Evolutionary conservation across 2,888 invertebrate species (phyloP).

Genomic region (Rugalucina vietnamica): DNA sequence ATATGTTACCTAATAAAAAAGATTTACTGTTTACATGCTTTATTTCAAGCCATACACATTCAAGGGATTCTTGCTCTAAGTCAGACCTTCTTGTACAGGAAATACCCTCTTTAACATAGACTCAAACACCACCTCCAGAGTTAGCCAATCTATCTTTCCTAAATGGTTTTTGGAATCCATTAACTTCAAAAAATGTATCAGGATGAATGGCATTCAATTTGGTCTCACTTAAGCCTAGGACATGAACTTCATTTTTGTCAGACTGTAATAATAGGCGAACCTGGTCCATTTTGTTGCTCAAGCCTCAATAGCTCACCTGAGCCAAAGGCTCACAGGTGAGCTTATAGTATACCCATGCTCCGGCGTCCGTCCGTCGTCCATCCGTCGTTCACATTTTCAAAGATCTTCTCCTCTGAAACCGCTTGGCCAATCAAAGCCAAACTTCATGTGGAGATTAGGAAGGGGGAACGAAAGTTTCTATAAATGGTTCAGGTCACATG

Average conservation of each 20-base stretch:
- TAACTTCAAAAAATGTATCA: neutral
- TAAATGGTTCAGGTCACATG: too few species aligned
- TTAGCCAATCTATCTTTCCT: neutral
- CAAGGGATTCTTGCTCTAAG: neutral
- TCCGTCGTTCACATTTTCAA: too few species aligned
- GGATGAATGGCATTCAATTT: neutral
- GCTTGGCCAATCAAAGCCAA: too few species aligned
- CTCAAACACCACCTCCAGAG: neutral
- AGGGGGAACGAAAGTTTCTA: too few species aligned
- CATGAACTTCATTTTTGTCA: neutral
- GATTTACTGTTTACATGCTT: too few species aligned
- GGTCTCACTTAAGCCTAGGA: neutral
- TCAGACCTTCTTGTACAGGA: neutral
- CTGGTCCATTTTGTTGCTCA: neutral
- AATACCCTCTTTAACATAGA: neutral
- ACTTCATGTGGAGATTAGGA: too few species aligned
- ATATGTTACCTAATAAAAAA: neutral
- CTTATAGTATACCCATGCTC: too few species aligned
- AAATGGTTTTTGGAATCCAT: neutral
- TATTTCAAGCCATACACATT: neutral
- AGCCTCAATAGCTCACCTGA: too few species aligned
- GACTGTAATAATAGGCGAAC: neutral
- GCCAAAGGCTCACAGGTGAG: too few species aligned
- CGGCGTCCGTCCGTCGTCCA: too few species aligned
- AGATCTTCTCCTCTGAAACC: too few species aligned